Evolutionary conservation across 2,113 vertebrate genomes (phyloP), one percentile per base, ranked within the genome.

Genomic region (Tragulus kanchil): DNA sequence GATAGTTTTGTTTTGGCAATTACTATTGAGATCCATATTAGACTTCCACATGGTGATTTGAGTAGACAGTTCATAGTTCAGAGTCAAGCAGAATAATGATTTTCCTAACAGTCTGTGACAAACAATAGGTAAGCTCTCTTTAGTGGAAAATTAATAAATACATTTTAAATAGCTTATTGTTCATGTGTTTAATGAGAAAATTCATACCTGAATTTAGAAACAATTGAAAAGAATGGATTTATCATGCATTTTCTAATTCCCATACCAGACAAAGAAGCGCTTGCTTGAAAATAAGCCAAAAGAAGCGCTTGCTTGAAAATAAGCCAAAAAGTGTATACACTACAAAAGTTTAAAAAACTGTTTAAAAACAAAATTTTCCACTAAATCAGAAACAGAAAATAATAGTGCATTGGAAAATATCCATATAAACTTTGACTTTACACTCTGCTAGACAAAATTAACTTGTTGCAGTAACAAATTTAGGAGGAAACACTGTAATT

Each of bases 361-460:
- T 28, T 59, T 62, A 78, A 90, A 92, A 91, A 73, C 58, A 69
- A 88, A 89, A 85, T 1, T 1, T 26, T 73, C 28, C 58, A 89
- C 28, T 87, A 64, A 93, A 50, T 85, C 45, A 78, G 94, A 97
- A 97, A 31, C 3, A 79, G 21, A 48, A 58, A 93, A 42, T 45
- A 45, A 25, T 0, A 8, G 8, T 85, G 13, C 7, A 15, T 25
- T 97, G 79, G 14, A 48, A 95, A 91, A 87, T 2, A 78, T 95
- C 50, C 93, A 14, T 89, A 83, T 16, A 4, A 52, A 1, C 3
- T 95, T 9, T 88, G 67, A 90, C 54, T 97, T 97, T 91, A 83
- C 83, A 16, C 4, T 86, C 83, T 79, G 16, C 54, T 93, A 90
- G 96, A 90, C 16, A 97, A 95, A 95, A 48, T 69, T 91, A 96